Percentiles rank a stretch among this genome's conserved stretches.
These are phyloP conservation scores for Oscheius sp. DNA, from an alignment of 2,888 invertebrate species.

Conservation along the genomic window DNA sequence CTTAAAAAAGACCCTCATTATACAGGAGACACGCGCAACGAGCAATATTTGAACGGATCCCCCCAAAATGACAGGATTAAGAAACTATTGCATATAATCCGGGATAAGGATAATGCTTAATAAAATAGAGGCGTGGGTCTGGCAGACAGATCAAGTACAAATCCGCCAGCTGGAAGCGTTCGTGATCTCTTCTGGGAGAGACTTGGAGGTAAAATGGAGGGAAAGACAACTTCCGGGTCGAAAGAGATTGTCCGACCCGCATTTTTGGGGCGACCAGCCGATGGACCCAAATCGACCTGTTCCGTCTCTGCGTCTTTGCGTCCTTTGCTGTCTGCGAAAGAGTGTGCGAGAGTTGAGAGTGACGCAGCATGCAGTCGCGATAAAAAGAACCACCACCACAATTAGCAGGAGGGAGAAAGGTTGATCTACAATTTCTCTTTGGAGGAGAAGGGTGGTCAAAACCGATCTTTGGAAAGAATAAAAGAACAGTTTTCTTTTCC, in stretches of 20 bases:
- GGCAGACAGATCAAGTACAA: slow-evolving; percentile 17
- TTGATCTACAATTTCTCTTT: no score
- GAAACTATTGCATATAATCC: neutral
- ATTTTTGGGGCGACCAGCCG: slow-evolving; percentile 22
- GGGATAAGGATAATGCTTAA: slow-evolving; percentile 1
- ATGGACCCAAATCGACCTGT: slow-evolving; percentile 37
- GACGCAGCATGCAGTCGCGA: no score
- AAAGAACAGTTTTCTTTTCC: no score
- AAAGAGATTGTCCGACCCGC: slow-evolving; percentile 15
- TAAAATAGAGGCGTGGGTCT: slow-evolving; percentile 1
- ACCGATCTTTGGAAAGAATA: no score
- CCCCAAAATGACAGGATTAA: neutral
- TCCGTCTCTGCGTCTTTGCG: slow-evolving; percentile 33
- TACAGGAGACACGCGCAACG: no score
- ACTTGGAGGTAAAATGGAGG: neutral
- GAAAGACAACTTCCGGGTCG: slow-evolving; percentile 27
- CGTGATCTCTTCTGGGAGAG: neutral
- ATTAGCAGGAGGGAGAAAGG: no score
- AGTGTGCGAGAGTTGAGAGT: neutral
- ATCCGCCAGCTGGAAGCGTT: slow-evolving; percentile 1
- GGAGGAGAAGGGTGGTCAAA: no score
- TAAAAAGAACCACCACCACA: no score
- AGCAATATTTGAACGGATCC: no score
- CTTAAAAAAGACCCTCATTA: no score
- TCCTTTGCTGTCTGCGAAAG: slow-evolving; percentile 25